Conservation (phyloP, 1,140 invertebrate species). For the Brevipalpus yothersi region DNA sequence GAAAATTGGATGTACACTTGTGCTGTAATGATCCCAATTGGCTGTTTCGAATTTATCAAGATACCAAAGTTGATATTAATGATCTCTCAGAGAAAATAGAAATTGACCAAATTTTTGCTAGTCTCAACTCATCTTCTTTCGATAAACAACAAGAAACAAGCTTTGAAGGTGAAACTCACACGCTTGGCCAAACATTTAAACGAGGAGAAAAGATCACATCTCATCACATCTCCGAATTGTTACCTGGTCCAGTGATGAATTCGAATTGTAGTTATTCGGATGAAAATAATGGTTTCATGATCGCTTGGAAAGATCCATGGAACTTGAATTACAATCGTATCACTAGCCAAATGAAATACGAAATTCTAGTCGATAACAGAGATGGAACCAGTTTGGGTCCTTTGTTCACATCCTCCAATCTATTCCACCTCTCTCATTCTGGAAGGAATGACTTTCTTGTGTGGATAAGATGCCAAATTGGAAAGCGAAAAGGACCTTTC, state of each 20-base stretch:
- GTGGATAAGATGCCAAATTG: neutral
- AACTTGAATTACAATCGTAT: neutral
- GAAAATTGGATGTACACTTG: conserved; percentile 17
- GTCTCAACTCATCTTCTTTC: conserved; percentile 2
- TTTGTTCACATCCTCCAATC: neutral
- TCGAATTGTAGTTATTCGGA: neutral
- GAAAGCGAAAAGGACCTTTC: neutral
- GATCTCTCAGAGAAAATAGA: neutral
- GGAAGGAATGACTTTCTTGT: neutral
- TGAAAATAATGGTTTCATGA: neutral
- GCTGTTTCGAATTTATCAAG: conserved; percentile 28
- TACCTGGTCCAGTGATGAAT: neutral
- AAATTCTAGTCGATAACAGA: neutral
- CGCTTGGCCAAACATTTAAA: neutral
- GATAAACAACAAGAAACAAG: neutral
- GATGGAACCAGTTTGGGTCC: neutral
- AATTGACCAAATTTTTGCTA: neutral
- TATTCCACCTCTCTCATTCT: neutral
- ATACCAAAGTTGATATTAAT: conserved; percentile 23
- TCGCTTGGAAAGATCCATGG: conserved; percentile 7
- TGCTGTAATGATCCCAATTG: conserved; percentile 27
- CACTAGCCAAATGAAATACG: neutral
- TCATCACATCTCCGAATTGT: neutral
- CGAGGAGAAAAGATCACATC: neutral
- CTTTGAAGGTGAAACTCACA: too few relatives aligned